Conservation (phyloP, 64 coral and sea anemone genomes). For the Stichodactyla mertensii region DNA sequence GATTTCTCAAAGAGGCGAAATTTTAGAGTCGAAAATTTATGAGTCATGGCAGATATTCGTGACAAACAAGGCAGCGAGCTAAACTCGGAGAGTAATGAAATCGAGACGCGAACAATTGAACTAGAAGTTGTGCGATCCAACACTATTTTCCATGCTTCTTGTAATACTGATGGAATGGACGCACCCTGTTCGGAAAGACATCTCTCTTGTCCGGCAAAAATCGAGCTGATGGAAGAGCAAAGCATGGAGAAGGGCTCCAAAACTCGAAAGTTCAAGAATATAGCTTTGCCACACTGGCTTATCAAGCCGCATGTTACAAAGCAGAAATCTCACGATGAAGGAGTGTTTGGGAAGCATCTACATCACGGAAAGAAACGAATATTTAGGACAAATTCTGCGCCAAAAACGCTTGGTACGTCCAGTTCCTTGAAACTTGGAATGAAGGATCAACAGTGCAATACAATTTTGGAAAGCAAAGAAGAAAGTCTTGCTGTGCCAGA, state of each 20-base stretch:
- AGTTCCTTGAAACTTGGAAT: conserved; percentile 9
- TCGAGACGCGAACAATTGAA: conserved; percentile 2
- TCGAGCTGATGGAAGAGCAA: not conserved
- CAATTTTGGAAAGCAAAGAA: conserved; percentile 1
- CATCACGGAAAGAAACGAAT: conserved; percentile 32
- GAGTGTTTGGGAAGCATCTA: conserved; percentile 19
- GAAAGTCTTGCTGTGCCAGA: not conserved
- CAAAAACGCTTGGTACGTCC: conserved; percentile 52
- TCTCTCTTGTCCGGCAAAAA: conserved; percentile 40
- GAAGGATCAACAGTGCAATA: conserved; percentile 12
- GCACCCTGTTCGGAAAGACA: not conserved
- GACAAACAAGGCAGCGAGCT: not conserved
- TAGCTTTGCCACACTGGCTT: conserved; percentile 58
- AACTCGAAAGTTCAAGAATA: conserved; percentile 37
- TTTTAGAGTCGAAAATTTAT: not conserved
- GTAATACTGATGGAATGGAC: not conserved
- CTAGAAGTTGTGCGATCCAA: not conserved
- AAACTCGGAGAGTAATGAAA: not conserved
- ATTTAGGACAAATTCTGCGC: conserved; percentile 66
- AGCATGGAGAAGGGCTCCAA: conserved; percentile 32
- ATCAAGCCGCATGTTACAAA: conserved; percentile 31
- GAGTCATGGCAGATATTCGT: not conserved
- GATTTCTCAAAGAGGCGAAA: not conserved
- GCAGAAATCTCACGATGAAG: conserved; percentile 19
- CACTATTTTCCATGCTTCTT: not conserved